Evolutionary conservation across 2,797 vertebrate species (phyloP), one percentile per base, ranked within the genome.

Genomic region (Ambastaia sidthimunki): DNA sequence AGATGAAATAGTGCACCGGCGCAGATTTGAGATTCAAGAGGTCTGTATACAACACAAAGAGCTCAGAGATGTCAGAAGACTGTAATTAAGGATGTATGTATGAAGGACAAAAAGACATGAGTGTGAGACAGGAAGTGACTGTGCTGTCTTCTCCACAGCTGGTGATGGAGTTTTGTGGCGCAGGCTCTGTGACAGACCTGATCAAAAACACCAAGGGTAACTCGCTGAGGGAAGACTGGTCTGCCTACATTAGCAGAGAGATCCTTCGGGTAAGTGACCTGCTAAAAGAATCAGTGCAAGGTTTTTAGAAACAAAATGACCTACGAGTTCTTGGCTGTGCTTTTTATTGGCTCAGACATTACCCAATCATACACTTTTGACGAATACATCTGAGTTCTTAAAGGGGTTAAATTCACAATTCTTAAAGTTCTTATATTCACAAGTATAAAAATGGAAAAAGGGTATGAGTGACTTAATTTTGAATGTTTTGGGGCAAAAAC

Each of bases 121-220:
- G 62, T 9, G 9, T 65, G 1, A 16, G 2, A 65, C 34, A 37
- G 34, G 11, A 59, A 47, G 37, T 76, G 65, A 69, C 65, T 31
- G 21, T 19, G 72, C 7, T 52, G 25, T 71, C 15, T 71, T 10
- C 21, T 41, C 62, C 57, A 57, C 90, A 98, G 97, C 90, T 98
- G 93, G 97, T 98, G 89, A 98, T 99, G 97, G 97, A 98, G 91
- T 98, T 97, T 89, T 99, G 97, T 60, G 96, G 97, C 0, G 97
- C 96, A 1, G 97, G 97, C 80, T 99, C 97, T 0, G 96, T 99
- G 88, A 96, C 96, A 0, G 97, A 98, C 89, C 87, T 99, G 90
- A 97, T 98, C 92, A 97, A 97, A 90, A 98, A 98, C 92, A 97
- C 96, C 0, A 98, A 97, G 89, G 96, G 96, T 23, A 98, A 97